A percentile compares a stretch with the other conserved stretches of the same genome.
phyloP scores from a whole-genome alignment of 2,113 vertebrate species.

The Cavia porcellus region DNA sequence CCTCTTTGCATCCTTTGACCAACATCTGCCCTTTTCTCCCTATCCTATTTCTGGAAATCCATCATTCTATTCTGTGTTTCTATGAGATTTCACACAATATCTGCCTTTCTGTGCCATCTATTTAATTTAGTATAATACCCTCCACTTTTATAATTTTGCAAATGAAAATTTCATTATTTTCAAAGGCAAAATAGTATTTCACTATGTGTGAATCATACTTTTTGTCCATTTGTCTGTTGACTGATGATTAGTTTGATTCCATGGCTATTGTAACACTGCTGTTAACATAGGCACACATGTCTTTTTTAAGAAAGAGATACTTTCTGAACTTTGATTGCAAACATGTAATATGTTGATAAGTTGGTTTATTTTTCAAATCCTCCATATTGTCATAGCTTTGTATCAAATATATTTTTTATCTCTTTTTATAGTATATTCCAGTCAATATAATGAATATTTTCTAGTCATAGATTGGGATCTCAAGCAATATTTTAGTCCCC shows the following conservation, averaged over 20 bases:
- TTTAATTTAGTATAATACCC: not conserved
- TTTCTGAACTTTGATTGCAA: not conserved
- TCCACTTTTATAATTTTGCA: not conserved
- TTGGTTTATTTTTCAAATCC: not conserved
- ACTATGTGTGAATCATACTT: not conserved
- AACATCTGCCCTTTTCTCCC: not conserved
- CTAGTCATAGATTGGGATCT: not conserved
- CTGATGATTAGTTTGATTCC: not conserved
- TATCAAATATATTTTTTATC: not conserved
- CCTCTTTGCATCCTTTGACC: not conserved
- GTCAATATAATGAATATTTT: not conserved
- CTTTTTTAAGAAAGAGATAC: not conserved
- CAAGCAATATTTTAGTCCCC: not conserved
- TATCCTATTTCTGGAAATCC: not conserved
- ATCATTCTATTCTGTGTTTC: not conserved
- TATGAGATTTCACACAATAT: not conserved
- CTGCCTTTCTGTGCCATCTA: not conserved
- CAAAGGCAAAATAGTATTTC: not conserved
- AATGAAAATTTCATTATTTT: not conserved
- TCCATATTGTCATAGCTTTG: not conserved
- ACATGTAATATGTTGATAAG: not conserved
- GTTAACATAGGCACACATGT: not conserved
- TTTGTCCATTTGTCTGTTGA: not conserved
- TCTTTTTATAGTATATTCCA: not conserved
- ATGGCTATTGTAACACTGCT: not conserved